A percentile compares a stretch with the other conserved stretches of the same genome.
Conservation (phyloP, 2,797 vertebrate species). For the Artibeus lituratus region DNA sequence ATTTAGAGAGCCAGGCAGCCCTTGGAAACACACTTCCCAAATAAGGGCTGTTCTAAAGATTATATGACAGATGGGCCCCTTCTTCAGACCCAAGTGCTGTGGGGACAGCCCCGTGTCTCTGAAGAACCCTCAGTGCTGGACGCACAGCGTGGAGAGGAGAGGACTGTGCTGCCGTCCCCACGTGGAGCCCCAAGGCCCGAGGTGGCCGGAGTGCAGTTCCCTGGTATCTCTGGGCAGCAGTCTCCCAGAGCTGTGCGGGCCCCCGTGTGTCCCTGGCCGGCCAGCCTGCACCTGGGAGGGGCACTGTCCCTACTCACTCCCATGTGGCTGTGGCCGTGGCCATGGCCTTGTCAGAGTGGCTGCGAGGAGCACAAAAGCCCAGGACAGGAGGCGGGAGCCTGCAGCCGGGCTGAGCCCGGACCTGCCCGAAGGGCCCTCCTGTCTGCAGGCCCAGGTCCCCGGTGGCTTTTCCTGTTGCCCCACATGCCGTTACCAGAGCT, state of each 20-base stretch:
- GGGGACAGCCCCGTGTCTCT: neutral
- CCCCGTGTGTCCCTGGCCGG: neutral
- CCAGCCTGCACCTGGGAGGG: too few species aligned
- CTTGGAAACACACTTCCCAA: neutral
- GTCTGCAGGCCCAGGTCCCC: neutral
- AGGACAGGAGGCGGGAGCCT: neutral
- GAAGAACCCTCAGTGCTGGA: neutral
- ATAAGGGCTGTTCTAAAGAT: neutral
- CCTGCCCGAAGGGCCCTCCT: neutral
- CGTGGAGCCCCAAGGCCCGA: rapidly evolving
- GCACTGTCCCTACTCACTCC: neutral
- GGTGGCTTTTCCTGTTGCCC: constrained; percentile 7
- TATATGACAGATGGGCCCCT: neutral
- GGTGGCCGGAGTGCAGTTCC: neutral
- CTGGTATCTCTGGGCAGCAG: neutral
- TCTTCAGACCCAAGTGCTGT: neutral
- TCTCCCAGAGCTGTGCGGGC: neutral
- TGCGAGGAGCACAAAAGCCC: neutral
- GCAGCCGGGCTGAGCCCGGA: neutral
- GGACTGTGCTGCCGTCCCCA: neutral
- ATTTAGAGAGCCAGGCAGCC: neutral
- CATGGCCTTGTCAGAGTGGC: neutral
- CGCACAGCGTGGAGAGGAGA: too few species aligned
- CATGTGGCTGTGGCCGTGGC: neutral
- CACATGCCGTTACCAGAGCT: neutral